Evolutionary conservation across 2,113 vertebrate genomes (phyloP), one percentile per base, ranked within the genome.

Genomic region (Acrocephalus kingi): DNA sequence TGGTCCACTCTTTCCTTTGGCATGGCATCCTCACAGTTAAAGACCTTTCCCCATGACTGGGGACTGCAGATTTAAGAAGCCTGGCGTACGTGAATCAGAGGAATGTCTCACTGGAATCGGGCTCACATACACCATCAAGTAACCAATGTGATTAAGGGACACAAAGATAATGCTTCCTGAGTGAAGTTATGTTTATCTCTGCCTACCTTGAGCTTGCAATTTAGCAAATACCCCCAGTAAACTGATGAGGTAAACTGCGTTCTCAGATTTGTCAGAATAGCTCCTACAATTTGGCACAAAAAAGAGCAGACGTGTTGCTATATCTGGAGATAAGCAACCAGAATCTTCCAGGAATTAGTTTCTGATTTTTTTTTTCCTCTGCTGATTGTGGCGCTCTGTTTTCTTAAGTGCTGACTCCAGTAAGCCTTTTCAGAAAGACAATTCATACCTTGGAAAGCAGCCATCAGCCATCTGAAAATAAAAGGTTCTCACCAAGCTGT

Each of bases 371-470:
- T 79, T 86, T 83, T 84, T 35, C 7, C 45, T 85, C 58, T 58
- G 37, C 54, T 69, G 67, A 49, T 90, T 15, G 31, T 41, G 45
- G 23, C 54, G 46, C 71, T 92, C 3, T 87, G 22, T 93, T 96
- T 94, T 80, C 72, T 80, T 43, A 67, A 86, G 45, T 84, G 61
- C 76, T 91, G 78, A 86, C 85, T 91, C 51, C 62, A 43, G 45
- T 77, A 84, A 96, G 76, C 75, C 64, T 93, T 94, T 91, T 84
- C 80, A 72, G 83, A 88, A 88, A 90, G 85, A 93, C 85, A 95
- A 84, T 92, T 93, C 91, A 86, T 85, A 87, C 31, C 91, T 84
- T 96, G 92, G 92, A 94, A 96, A 80, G 79, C 76, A 95, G 96
- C 92, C 90, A 96, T 77, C 55, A 90, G 61, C 66, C 2, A 1